Evolutionary conservation across 2,888 invertebrate genomes (phyloP).

Genomic region (Lithophane semibrunnea): DNA sequence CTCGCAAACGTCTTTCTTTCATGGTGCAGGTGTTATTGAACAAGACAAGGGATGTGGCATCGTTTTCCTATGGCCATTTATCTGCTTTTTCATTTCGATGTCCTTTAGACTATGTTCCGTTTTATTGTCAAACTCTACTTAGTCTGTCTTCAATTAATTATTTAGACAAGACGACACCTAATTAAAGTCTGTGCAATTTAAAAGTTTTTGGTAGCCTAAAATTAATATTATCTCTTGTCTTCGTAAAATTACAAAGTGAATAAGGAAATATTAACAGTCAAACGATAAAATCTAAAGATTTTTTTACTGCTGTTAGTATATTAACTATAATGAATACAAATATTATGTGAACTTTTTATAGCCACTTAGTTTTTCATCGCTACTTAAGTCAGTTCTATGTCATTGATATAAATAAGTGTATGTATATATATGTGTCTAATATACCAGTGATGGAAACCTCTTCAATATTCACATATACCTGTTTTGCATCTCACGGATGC

Average conservation of each 20-base stretch:
- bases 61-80: too few relatives aligned
- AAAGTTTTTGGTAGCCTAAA: too few relatives aligned
- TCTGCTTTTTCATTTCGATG: neutral
- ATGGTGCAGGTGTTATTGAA: neutral
- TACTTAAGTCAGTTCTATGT: neutral
- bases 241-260: neutral
- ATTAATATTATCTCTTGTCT: neutral
- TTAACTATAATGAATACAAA: neutral
- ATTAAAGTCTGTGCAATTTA: too few relatives aligned
- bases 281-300: neutral
- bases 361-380: slow-evolving; percentile 5
- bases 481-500: slow-evolving; percentile 36
- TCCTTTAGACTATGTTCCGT: neutral
- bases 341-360: neutral
- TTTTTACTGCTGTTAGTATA: neutral
- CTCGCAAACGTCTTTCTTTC: neutral
- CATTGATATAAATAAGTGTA: slow-evolving; percentile 27
- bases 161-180: too few relatives aligned
- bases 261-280: neutral
- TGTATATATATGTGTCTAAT: neutral
- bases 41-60: too few relatives aligned
- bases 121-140: neutral
- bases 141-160: neutral
- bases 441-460: slow-evolving; percentile 21
- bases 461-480: slow-evolving; percentile 38